Percentiles rank a stretch among this genome's conserved stretches.
Evolutionary conservation across 2,113 vertebrate genomes (phyloP).

Genomic region (Carettochelys insculpta): DNA sequence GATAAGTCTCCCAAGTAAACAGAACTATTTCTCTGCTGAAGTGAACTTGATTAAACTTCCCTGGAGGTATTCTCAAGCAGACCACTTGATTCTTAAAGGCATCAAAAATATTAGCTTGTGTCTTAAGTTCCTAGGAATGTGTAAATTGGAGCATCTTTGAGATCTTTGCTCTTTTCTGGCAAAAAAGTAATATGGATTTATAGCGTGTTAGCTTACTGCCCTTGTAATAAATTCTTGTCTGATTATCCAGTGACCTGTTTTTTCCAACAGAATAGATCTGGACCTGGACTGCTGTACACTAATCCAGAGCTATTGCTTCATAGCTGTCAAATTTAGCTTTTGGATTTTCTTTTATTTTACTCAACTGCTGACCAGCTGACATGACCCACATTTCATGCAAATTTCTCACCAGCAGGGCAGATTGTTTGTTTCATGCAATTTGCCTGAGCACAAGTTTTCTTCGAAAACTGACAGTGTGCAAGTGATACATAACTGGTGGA

Average conservation of each 20-base stretch:
- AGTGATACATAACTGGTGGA: background rate
- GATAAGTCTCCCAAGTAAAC: background rate
- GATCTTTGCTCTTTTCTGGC: background rate
- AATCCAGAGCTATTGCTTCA: background rate
- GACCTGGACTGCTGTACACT: background rate
- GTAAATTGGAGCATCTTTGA: background rate
- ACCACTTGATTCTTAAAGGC: background rate
- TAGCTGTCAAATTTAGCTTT: conserved; percentile 6
- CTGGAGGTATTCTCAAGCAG: background rate
- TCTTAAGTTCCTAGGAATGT: background rate
- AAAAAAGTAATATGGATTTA: background rate
- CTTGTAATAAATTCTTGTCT: background rate
- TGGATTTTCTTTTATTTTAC: conserved; percentile 12
- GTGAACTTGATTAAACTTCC: background rate
- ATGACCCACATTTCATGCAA: background rate
- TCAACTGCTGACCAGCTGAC: background rate
- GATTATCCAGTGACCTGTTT: background rate
- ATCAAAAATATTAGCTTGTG: background rate
- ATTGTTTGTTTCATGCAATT: background rate
- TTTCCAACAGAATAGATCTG: background rate
- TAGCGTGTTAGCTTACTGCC: background rate
- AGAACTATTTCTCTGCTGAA: background rate
- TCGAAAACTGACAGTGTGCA: background rate
- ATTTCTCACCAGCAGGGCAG: conserved; percentile 5
- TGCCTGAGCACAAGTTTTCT: background rate